These are phyloP conservation scores for Dicentrarchus labrax DNA, from an alignment of 2,113 vertebrate species.

Conservation along the genomic window DNA sequence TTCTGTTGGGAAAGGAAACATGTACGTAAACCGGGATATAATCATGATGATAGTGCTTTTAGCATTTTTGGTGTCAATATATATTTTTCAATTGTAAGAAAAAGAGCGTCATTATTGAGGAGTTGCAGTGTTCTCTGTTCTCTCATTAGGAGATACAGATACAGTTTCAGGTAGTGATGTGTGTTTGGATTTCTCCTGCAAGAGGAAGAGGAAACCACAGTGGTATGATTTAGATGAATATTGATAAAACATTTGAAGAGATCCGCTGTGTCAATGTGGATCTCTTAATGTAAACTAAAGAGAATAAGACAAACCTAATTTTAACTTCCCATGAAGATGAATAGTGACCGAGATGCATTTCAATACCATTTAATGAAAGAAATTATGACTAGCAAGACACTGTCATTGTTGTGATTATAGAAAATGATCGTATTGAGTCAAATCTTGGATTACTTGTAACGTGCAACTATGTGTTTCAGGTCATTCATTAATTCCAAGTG, in stretches of 20 bases:
- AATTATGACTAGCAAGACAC: not conserved
- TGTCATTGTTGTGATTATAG: conserved; percentile 10
- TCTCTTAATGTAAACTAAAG: conserved; percentile 35
- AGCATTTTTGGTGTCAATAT: not conserved
- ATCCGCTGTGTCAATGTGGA: not conserved
- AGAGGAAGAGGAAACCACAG: not conserved
- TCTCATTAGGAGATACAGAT: not conserved
- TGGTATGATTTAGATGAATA: conserved; percentile 41
- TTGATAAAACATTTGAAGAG: conserved; percentile 30
- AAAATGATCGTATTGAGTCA: conserved; percentile 77
- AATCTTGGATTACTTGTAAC: not conserved
- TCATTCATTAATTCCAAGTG: not conserved
- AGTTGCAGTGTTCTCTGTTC: not conserved
- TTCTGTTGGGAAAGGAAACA: conserved; percentile 80
- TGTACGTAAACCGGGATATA: not conserved
- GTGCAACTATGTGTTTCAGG: not conserved
- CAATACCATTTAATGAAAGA: conserved; percentile 56
- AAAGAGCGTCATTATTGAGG: not conserved
- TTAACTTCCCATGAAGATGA: not conserved
- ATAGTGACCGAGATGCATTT: conserved; percentile 21
- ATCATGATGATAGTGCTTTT: not conserved
- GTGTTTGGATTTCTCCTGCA: not conserved
- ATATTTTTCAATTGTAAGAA: not conserved
- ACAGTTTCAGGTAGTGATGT: not conserved
- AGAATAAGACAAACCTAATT: conserved; percentile 26